Percentiles rank a stretch among this genome's conserved stretches.
Evolutionary conservation across 2,797 vertebrate genomes (phyloP).

Genomic region (Periophthalmus magnuspinnatus): DNA sequence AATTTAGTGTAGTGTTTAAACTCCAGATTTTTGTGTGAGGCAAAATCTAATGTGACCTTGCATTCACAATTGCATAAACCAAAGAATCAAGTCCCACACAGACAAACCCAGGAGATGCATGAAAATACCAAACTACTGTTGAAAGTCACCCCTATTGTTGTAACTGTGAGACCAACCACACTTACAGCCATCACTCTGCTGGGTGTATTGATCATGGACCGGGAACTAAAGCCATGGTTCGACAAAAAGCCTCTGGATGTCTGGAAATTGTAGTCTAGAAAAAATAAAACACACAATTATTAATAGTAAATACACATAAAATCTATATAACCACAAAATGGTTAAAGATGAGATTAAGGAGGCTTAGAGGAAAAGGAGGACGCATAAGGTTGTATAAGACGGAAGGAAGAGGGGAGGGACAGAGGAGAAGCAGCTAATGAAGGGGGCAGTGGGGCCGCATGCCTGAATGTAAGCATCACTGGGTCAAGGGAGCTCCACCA

Average conservation of each 20-base stretch:
- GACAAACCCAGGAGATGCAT: not conserved
- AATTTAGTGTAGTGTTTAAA: not conserved
- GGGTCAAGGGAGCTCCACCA: constrained; percentile 33
- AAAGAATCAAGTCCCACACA: not conserved
- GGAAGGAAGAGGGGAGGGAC: constrained; percentile 35
- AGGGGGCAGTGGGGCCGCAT: constrained; percentile 38
- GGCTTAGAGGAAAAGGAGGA: constrained; percentile 24
- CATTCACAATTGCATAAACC: not conserved
- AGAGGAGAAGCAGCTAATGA: constrained; percentile 27
- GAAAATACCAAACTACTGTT: not conserved
- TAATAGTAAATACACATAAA: not conserved
- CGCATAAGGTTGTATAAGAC: constrained; percentile 7
- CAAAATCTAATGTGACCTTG: not conserved
- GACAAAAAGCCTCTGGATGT: constrained; percentile 51
- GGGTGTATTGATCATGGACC: constrained; percentile 71
- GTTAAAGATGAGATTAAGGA: constrained; percentile 1
- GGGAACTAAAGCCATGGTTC: constrained; percentile 73
- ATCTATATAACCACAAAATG: not conserved
- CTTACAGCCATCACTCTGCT: constrained; percentile 76
- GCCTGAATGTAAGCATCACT: constrained; percentile 48
- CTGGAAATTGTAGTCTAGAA: constrained; percentile 58
- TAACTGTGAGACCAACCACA: not conserved
- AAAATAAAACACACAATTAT: constrained; percentile 17
- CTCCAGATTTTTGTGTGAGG: too few species aligned
- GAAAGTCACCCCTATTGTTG: constrained; percentile 1